These are phyloP conservation scores for Athrips mouffetella DNA, from an alignment of 2,888 invertebrate genomes.

Conservation along the genomic window DNA sequence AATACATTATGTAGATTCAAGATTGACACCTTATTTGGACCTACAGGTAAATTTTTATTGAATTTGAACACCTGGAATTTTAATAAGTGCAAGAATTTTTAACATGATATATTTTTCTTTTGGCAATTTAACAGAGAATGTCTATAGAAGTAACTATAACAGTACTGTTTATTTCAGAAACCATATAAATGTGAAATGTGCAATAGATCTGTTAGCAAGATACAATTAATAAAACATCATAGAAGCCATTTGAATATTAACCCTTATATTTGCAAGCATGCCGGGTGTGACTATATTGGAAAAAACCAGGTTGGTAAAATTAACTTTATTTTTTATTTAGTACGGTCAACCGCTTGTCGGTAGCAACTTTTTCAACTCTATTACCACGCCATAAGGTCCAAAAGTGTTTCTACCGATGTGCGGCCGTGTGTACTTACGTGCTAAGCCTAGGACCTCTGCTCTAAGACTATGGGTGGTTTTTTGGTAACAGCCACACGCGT, in stretches of 20 bases:
- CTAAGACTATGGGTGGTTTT: no score
- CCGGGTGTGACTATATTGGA: constrained; percentile 26
- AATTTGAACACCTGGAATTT: no score
- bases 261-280: constrained; percentile 27
- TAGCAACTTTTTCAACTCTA: no score
- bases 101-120: background rate
- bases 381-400: no score
- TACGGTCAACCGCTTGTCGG: no score
- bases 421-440: no score
- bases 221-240: constrained; percentile 29
- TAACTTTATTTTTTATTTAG: background rate
- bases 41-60: constrained; percentile 8
- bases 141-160: no score
- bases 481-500: no score
- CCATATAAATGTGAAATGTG: constrained; percentile 26
- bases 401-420: no score
- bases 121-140: no score
- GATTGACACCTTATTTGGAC: constrained; percentile 9
- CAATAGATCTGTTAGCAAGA: constrained; percentile 19
- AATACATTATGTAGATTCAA: constrained; percentile 6
- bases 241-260: constrained; percentile 29
- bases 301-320: constrained; percentile 22
- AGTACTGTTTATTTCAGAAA: constrained; percentile 11
- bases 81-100: background rate
- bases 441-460: no score